These are phyloP conservation scores for Erpobdella octoculata DNA, from an alignment of 2,888 invertebrate genomes.

Conservation along the genomic window DNA sequence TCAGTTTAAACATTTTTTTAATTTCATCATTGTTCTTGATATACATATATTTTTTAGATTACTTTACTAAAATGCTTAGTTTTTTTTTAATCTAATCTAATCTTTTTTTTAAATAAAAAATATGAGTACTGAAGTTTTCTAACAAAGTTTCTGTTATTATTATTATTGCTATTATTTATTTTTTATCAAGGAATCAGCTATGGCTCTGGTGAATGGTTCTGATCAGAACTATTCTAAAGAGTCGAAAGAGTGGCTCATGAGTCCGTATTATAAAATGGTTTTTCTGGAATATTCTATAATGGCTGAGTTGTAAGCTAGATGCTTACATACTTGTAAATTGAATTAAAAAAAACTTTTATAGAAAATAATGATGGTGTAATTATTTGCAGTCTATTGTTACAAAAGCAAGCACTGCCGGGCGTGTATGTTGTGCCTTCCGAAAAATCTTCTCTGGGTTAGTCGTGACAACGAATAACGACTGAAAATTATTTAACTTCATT, in stretches of 20 bases:
- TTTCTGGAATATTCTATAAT: neutral
- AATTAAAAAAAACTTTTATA: neutral
- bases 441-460: slow-evolving; percentile 47
- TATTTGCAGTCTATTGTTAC: slow-evolving; percentile 38
- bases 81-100: too few species aligned
- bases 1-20: too few species aligned
- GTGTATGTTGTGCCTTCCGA: slow-evolving; percentile 82
- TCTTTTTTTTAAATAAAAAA: too few species aligned
- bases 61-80: too few species aligned
- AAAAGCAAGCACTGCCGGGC: slow-evolving; percentile 73
- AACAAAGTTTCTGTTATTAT: too few species aligned
- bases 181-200: too few species aligned
- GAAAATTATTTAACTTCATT: neutral
- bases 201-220: too few species aligned
- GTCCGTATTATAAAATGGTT: neutral
- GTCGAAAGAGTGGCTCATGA: neutral
- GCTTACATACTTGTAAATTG: neutral
- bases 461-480: neutral
- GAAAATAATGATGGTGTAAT: neutral
- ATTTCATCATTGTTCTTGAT: too few species aligned
- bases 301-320: neutral
- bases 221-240: too few species aligned
- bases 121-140: too few species aligned
- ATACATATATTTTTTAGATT: too few species aligned
- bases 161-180: too few species aligned